Base-by-base conservation (phyloP, 2,797 vertebrate species). In the Neostethus bicornis region DNA sequence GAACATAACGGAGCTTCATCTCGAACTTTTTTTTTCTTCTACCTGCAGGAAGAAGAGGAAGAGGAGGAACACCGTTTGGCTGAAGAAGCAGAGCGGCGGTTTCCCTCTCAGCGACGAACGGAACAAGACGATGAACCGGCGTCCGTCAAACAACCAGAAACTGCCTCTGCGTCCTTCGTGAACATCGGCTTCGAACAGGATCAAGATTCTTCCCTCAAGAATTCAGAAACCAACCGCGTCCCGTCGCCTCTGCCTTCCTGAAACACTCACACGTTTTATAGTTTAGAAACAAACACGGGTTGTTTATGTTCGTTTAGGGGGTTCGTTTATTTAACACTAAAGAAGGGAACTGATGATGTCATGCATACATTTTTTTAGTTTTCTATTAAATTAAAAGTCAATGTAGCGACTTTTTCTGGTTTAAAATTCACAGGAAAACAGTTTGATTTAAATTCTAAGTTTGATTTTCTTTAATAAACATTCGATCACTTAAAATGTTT, bases 101-200 rank as follows among this genome's bases (percentile, higher is more conserved):
- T 84, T 53, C 53, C 43, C 0, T 61, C 94, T 85, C 93, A 90
- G 61, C 89, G 65, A 11, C 91, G 90, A 68, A 87, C 46, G 0
- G 92, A 95, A 14, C 93, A 94, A 70, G 94, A 93, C 37, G 92
- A 47, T 16, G 32, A 32, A 14, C 12, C 31, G 6, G 84, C 94
- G 13, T 91, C 91, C 23, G 89, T 88, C 24, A 92, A 94, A 64
- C 95, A 97, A 74, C 96, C 96, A 2, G 94, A 93, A 61, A 44
- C 85, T 4, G 71, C 87, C 0, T 31, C 59, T n/a, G 82, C 91
- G 59, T 94, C 96, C 3, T 98, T 97, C 2, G 92, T 98, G 47
- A 99, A 99, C 58, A 85, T 98, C 45, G 96, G 94, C 84, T 98
- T 98, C 75, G 95, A 98, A 77, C 90, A 91, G 10, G 92, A 98